Evolutionary conservation across 2,113 vertebrate genomes (phyloP).

Genomic region (Sebastes fasciatus): DNA sequence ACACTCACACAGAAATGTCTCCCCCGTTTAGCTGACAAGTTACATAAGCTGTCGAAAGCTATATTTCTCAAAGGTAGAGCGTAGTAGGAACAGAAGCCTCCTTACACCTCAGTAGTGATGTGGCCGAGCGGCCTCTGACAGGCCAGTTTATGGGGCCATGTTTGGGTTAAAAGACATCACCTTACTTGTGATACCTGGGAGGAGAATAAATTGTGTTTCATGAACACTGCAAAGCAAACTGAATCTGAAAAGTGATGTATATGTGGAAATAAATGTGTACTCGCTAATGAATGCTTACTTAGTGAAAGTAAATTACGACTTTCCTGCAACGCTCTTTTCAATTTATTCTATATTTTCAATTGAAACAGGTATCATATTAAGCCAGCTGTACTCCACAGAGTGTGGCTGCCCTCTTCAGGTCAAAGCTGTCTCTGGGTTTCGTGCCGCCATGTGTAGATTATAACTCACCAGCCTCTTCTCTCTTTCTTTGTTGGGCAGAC

Average conservation of each 20-base stretch:
- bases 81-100: conserved; percentile 46
- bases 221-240: not conserved
- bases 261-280: conserved; percentile 12
- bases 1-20: conserved; percentile 58
- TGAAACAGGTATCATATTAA: conserved; percentile 2
- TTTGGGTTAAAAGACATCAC: conserved; percentile 43
- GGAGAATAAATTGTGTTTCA: not conserved
- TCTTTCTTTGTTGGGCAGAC: conserved; percentile 34
- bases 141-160: conserved; percentile 36
- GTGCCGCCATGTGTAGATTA: not conserved
- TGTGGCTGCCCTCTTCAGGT: conserved; percentile 58
- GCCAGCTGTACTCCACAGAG: not conserved
- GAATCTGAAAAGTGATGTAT: not conserved
- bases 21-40: conserved; percentile 71
- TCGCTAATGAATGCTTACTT: not conserved
- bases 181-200: conserved; percentile 10
- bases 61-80: conserved; percentile 54
- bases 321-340: not conserved
- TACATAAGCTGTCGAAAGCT: conserved; percentile 75
- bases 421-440: not conserved
- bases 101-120: conserved; percentile 52
- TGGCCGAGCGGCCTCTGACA: conserved; percentile 39
- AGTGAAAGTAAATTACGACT: not conserved
- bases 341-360: conserved; percentile 22
- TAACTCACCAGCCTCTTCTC: not conserved